Percentiles rank a stretch among this genome's conserved stretches.
These are phyloP conservation scores for Leuciscus waleckii DNA, from an alignment of 2,797 vertebrate genomes.

Conservation along the genomic window DNA sequence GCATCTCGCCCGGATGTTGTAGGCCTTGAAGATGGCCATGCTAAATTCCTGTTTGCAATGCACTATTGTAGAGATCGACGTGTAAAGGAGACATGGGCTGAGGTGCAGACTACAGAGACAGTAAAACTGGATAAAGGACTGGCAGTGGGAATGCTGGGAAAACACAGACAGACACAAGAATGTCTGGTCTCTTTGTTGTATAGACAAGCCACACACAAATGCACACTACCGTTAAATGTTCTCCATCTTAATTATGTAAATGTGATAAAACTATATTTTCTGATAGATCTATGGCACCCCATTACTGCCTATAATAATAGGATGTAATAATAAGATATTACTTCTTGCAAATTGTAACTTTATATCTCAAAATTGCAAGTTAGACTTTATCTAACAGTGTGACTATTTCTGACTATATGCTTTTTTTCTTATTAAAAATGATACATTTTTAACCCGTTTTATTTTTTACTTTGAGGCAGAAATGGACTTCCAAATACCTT, in stretches of 20 bases:
- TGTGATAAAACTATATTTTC: neutral
- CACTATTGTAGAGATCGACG: conserved; percentile 15
- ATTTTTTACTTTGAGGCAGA: neutral
- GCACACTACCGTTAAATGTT: neutral
- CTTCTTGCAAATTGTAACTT: neutral
- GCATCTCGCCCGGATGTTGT: conserved; percentile 61
- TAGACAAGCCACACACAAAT: conserved; percentile 6
- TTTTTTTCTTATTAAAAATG: neutral
- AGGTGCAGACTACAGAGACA: conserved; percentile 2
- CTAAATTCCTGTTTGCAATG: conserved; percentile 61
- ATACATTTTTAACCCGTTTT: neutral
- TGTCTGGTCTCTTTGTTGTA: neutral
- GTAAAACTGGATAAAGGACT: conserved; percentile 4
- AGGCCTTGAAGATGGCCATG: conserved; percentile 55
- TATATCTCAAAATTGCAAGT: neutral
- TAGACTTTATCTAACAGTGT: neutral
- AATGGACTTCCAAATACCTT: neutral
- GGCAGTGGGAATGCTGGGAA: neutral
- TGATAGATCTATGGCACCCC: neutral
- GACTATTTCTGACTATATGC: neutral
- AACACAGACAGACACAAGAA: conserved; percentile 23
- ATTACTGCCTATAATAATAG: neutral
- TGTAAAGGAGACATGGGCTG: conserved; percentile 36
- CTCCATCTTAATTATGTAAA: neutral
- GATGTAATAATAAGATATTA: neutral